phyloP scores from a whole-genome alignment of 2,888 invertebrate species.

The Trichopria drosophilae region DNA sequence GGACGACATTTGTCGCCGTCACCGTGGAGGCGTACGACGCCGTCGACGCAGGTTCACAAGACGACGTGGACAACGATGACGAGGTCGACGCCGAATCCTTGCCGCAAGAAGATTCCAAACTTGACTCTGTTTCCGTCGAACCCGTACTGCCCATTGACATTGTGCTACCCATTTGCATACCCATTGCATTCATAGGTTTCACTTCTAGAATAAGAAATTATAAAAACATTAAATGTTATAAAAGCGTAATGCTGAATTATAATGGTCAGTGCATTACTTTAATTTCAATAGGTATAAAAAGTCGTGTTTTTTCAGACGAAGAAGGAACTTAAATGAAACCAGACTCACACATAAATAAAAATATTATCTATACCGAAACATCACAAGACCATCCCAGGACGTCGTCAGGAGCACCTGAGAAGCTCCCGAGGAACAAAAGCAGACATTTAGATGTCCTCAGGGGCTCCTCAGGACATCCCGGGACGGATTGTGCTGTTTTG shows the following conservation, averaged over 20 bases:
- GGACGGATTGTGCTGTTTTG: no score
- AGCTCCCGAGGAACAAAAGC: no score
- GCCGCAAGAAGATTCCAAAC: constrained; percentile 54
- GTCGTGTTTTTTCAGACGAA: constrained; percentile 14
- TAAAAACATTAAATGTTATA: background rate
- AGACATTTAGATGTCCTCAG: no score
- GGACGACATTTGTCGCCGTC: constrained; percentile 53
- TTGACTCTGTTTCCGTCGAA: constrained; percentile 56
- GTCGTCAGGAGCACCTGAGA: no score
- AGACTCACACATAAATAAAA: no score
- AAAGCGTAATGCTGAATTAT: background rate
- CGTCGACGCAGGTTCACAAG: constrained; percentile 50
- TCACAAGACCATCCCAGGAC: no score
- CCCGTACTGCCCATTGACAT: constrained; percentile 57
- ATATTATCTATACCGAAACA: no score
- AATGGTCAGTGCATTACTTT: no score
- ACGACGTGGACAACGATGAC: constrained; percentile 53
- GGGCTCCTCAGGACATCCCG: no score
- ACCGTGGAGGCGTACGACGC: constrained; percentile 41
- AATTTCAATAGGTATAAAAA: no score
- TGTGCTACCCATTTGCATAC: constrained; percentile 56
- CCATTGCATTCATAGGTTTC: constrained; percentile 56
- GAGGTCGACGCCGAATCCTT: constrained; percentile 55
- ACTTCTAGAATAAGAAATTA: constrained; percentile 38
- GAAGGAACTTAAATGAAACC: no score